phyloP scores from a whole-genome alignment of 2,797 vertebrate genomes.

The Echeneis naucrates region DNA sequence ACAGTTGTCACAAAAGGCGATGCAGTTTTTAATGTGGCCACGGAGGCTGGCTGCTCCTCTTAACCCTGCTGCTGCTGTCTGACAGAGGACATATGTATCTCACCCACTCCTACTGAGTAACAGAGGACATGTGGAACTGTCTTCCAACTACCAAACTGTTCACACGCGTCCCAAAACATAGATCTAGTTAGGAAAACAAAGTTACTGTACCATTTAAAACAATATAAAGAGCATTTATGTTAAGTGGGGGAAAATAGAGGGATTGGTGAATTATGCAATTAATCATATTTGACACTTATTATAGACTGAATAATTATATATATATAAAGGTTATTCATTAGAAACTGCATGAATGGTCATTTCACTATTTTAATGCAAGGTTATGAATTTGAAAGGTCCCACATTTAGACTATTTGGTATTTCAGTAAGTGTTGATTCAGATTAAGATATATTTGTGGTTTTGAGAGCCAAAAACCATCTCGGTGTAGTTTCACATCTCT shows the following conservation, averaged over 20 bases:
- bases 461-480: no score
- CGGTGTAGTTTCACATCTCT: no score
- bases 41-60: conserved; percentile 25
- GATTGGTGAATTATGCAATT: conserved; percentile 8
- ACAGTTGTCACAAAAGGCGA: conserved; percentile 71
- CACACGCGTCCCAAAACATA: no score
- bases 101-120: neutral
- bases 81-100: neutral
- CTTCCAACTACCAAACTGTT: neutral
- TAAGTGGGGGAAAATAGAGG: neutral
- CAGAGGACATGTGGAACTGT: neutral
- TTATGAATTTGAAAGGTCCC: no score
- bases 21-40: conserved; percentile 72
- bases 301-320: no score
- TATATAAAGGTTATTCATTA: no score
- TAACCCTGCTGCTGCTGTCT: neutral
- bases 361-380: no score
- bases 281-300: neutral
- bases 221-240: neutral
- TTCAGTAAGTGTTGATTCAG: no score
- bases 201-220: neutral
- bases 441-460: no score
- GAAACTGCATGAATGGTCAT: no score
- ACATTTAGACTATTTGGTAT: no score
- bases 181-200: neutral